Evolutionary conservation across 2,797 vertebrate species (phyloP).

Genomic region (Buceros bicornis): DNA sequence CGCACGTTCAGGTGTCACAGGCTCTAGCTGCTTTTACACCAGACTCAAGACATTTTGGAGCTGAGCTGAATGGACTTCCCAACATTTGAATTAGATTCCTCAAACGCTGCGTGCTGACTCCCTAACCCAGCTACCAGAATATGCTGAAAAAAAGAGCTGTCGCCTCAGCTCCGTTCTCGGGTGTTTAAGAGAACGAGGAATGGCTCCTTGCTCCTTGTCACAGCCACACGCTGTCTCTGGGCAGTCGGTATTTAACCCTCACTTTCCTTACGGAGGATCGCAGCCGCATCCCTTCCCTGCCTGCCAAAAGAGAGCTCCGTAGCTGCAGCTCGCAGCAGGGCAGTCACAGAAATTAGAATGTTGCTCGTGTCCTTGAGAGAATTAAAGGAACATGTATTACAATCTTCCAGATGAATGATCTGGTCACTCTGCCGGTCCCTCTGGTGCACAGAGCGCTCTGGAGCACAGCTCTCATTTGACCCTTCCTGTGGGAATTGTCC

Average conservation of each 20-base stretch:
- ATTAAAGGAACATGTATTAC: not conserved
- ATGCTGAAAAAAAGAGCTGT: not conserved
- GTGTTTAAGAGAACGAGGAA: not conserved
- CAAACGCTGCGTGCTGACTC: not conserved
- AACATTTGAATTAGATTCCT: not conserved
- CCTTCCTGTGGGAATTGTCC: not conserved
- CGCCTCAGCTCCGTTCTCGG: too few species aligned
- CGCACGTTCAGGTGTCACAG: not conserved
- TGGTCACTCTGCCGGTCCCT: not conserved
- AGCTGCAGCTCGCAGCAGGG: not conserved
- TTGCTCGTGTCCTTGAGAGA: not conserved
- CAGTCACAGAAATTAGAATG: not conserved
- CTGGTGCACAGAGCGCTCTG: not conserved
- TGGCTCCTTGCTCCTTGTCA: not conserved
- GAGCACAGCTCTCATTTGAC: not conserved
- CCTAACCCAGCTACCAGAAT: not conserved
- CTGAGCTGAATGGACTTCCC: not conserved
- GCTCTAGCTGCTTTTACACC: not conserved
- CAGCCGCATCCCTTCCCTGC: not conserved
- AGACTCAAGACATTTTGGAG: not conserved
- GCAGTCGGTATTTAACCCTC: not conserved
- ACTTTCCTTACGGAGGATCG: not conserved
- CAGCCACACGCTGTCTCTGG: not conserved
- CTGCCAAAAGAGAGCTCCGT: not conserved
- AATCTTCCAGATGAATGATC: slow-evolving; percentile 21